Percentiles rank a stretch among this genome's conserved stretches.
phyloP scores from a whole-genome alignment of 2,888 invertebrate genomes.

The Caradrina kadenii region DNA sequence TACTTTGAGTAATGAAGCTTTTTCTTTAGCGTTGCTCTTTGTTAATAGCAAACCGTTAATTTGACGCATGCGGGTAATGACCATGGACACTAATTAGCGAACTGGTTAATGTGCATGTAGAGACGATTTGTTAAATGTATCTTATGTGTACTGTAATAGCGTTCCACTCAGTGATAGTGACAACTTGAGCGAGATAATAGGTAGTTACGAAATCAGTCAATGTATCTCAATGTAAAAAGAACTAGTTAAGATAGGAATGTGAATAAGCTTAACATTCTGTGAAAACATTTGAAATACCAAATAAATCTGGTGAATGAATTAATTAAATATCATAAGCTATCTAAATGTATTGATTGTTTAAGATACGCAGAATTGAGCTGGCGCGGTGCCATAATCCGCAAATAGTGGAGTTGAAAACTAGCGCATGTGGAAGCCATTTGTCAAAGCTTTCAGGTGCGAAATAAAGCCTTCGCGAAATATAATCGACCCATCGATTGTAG shows the following conservation, averaged over 20 bases:
- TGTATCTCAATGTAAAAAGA: background rate
- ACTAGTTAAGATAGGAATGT: background rate
- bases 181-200: conserved; percentile 3
- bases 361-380: conserved; percentile 58
- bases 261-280: background rate
- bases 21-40: background rate
- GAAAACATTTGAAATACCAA: background rate
- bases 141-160: conserved; percentile 6
- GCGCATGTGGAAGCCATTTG: conserved; percentile 53
- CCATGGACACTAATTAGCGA: background rate
- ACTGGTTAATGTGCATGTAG: background rate
- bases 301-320: conserved; percentile 13
- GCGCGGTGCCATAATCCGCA: conserved; percentile 68
- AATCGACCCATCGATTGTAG: conserved; percentile 14
- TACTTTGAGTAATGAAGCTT: too few species aligned
- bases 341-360: conserved; percentile 58
- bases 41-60: conserved; percentile 1
- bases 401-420: conserved; percentile 66
- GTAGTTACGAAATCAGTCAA: background rate
- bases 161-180: background rate
- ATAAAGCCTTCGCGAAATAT: conserved; percentile 31
- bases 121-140: background rate
- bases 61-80: background rate
- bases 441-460: conserved; percentile 50
- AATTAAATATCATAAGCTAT: conserved; percentile 48